Conservation (phyloP, 2,113 vertebrate species). For the Muscicapa adusta region DNA sequence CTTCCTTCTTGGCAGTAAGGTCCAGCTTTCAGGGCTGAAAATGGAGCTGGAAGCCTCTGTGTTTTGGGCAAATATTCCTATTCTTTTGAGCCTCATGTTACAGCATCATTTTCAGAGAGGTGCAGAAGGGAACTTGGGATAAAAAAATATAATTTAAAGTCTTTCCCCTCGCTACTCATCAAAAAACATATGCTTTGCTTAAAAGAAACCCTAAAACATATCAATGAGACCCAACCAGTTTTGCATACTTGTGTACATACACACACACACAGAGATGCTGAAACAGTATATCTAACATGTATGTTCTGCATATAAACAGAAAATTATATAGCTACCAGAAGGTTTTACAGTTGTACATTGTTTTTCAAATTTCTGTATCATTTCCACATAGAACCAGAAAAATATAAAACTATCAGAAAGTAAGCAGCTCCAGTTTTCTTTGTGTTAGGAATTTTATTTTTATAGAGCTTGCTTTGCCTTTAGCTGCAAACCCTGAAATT, state of each 20-base stretch:
- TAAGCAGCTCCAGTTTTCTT: not conserved
- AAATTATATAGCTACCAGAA: not conserved
- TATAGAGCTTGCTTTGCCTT: conserved; percentile 14
- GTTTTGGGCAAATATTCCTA: not conserved
- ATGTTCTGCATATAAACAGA: not conserved
- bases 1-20: not conserved
- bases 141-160: not conserved
- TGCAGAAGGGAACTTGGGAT: not conserved
- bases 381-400: not conserved
- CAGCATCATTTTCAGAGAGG: not conserved
- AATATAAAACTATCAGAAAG: not conserved
- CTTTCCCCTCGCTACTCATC: not conserved
- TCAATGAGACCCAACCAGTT: not conserved
- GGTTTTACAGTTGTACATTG: not conserved
- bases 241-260: not conserved
- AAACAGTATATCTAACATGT: not conserved
- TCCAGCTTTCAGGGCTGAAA: not conserved
- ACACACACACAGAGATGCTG: not conserved
- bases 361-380: not conserved
- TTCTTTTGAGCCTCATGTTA: not conserved
- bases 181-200: not conserved
- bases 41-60: not conserved
- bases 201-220: not conserved
- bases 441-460: not conserved
- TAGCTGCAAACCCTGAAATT: conserved; percentile 40